Percentiles rank a stretch among this genome's conserved stretches.
These are phyloP conservation scores for Caenorhabditis parvicauda DNA, from an alignment of 2,888 invertebrate genomes.

Conservation along the genomic window DNA sequence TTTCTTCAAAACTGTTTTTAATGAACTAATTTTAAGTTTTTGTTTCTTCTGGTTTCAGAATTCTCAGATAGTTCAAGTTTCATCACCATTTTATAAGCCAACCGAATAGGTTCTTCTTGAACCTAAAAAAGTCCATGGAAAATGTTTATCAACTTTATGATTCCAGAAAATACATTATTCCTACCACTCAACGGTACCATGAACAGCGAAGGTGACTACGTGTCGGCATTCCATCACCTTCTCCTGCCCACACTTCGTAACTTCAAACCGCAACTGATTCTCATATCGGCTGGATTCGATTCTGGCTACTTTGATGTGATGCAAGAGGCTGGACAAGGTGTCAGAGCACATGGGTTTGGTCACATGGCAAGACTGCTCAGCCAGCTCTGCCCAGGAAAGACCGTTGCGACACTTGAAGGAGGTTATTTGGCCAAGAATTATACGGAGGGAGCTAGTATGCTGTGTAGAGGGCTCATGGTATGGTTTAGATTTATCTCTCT, in stretches of 20 bases:
- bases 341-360: constrained; percentile 77
- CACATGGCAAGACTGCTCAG: constrained; percentile 89
- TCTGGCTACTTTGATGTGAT: constrained; percentile 71
- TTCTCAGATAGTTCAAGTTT: not conserved
- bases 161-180: constrained; percentile 83
- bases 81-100: too few relatives aligned
- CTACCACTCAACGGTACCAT: constrained; percentile 88
- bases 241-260: constrained; percentile 75
- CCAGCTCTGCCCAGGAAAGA: constrained; percentile 73
- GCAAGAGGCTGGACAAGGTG: constrained; percentile 80
- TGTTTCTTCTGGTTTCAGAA: too few relatives aligned
- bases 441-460: constrained; percentile 25
- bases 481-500: too few relatives aligned
- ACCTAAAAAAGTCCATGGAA: too few relatives aligned
- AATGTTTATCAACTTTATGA: too few relatives aligned
- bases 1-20: not conserved
- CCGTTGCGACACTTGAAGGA: not conserved
- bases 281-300: constrained; percentile 96
- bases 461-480: constrained; percentile 26
- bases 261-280: constrained; percentile 68
- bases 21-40: too few relatives aligned
- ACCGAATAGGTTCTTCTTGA: too few relatives aligned
- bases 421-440: constrained; percentile 19
- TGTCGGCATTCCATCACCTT: constrained; percentile 82
- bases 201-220: constrained; percentile 86